Conservation (phyloP, 1,140 invertebrate species). For the Drosophila littoralis region DNA sequence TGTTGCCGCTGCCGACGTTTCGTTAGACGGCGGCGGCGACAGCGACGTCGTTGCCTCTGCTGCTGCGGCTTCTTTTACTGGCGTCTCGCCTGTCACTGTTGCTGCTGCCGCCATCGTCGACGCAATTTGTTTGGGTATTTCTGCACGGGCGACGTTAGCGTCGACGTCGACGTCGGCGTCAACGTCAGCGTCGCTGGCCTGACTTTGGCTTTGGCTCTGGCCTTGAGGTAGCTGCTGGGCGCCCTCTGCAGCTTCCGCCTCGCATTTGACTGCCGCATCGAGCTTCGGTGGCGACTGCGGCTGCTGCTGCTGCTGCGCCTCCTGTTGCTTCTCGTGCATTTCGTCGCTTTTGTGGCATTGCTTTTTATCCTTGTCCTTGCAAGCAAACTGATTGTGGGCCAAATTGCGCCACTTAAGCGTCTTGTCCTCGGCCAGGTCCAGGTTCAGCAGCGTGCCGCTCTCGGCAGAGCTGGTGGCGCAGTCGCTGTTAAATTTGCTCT, state of each 20-base stretch:
- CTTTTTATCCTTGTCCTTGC: slow-evolving; percentile 81
- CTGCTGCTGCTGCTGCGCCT: slow-evolving; percentile 3
- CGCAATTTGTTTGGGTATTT: background rate
- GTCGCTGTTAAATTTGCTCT: slow-evolving; percentile 75
- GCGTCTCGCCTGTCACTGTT: background rate
- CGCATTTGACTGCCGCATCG: slow-evolving; percentile 53
- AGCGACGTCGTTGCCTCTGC: background rate
- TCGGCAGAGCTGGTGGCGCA: slow-evolving; percentile 75
- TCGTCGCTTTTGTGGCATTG: slow-evolving; percentile 19
- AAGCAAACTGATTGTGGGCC: slow-evolving; percentile 81
- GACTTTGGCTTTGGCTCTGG: slow-evolving; percentile 46
- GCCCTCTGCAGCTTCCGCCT: slow-evolving; percentile 40
- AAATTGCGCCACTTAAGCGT: slow-evolving; percentile 83
- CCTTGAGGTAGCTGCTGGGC: slow-evolving; percentile 28
- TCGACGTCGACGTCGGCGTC: background rate
- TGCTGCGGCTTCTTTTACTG: background rate
- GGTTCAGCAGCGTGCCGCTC: slow-evolving; percentile 67
- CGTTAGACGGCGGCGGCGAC: slow-evolving; percentile 23
- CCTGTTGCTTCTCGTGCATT: slow-evolving; percentile 24
- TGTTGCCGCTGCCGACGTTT: slow-evolving; percentile 9
- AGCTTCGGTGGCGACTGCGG: slow-evolving; percentile 4
- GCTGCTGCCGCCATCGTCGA: background rate
- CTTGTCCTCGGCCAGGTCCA: slow-evolving; percentile 80
- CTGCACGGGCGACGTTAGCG: slow-evolving; percentile 2
- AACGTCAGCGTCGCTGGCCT: slow-evolving; percentile 5